phyloP scores from a whole-genome alignment of 2,888 invertebrate genomes.

The Drosophila paramelanica region DNA sequence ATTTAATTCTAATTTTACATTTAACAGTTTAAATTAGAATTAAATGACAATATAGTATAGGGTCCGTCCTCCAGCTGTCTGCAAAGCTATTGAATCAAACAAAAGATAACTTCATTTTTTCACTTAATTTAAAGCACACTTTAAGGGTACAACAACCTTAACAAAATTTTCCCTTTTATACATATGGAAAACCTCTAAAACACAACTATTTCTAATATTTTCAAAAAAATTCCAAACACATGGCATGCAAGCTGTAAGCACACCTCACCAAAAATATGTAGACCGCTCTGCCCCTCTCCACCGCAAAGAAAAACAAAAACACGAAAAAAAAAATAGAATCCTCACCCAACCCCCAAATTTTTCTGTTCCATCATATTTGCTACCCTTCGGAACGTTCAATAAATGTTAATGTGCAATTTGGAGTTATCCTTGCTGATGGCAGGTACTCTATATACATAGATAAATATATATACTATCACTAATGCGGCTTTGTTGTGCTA shows the following conservation, averaged over 20 bases:
- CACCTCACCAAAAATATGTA: background rate
- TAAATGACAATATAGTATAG: too few species aligned
- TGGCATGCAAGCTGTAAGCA: background rate
- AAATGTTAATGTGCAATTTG: constrained; percentile 61
- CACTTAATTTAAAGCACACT: too few species aligned
- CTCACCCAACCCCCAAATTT: too few species aligned
- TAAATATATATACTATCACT: constrained; percentile 24
- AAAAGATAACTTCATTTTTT: too few species aligned
- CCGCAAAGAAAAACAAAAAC: too few species aligned
- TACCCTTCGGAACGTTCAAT: constrained; percentile 47
- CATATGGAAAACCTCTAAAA: too few species aligned
- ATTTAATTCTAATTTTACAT: too few species aligned
- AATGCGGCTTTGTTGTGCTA: constrained; percentile 20
- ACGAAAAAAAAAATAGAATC: too few species aligned
- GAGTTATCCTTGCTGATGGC: constrained; percentile 38
- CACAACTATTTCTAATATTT: background rate
- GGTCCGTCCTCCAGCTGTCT: too few species aligned
- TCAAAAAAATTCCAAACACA: background rate
- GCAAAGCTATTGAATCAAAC: too few species aligned
- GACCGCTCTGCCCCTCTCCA: background rate
- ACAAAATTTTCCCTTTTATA: too few species aligned
- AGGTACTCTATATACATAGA: constrained; percentile 29
- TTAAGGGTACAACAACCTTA: background rate
- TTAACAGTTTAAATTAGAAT: too few species aligned
- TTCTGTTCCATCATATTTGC: constrained; percentile 9